These are phyloP conservation scores for Muscicapa comitata DNA, from an alignment of 2,797 vertebrate genomes.

Conservation along the genomic window DNA sequence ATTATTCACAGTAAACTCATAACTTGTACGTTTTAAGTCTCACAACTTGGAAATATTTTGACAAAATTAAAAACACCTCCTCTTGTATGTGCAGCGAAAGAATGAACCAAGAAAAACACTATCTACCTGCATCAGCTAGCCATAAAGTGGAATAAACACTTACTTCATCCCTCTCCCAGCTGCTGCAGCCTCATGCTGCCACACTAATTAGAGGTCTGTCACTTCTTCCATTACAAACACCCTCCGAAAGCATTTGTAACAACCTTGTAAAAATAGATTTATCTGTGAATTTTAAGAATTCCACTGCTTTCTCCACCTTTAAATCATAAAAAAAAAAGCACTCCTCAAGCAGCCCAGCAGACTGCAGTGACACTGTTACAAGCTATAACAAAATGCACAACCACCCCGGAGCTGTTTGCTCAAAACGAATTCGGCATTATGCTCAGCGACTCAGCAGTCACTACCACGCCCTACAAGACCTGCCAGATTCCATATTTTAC, in stretches of 20 bases:
- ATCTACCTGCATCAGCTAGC: neutral
- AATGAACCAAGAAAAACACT: neutral
- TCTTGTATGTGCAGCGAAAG: neutral
- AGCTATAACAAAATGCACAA: neutral
- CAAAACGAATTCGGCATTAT: neutral
- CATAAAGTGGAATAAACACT: neutral
- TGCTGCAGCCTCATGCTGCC: neutral
- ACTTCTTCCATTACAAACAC: neutral
- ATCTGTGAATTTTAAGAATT: neutral
- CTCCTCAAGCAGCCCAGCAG: neutral
- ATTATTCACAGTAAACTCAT: neutral
- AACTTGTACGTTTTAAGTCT: neutral
- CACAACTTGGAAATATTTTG: neutral
- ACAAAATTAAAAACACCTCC: neutral
- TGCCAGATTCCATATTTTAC: slow-evolving; percentile 6
- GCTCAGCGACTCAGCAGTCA: neutral
- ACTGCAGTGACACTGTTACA: neutral
- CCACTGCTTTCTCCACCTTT: neutral
- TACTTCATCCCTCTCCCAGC: neutral
- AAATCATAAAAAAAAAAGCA: neutral
- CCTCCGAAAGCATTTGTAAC: neutral
- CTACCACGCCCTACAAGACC: neutral
- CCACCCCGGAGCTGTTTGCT: neutral
- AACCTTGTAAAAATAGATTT: neutral
- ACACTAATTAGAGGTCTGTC: neutral